phyloP scores from a whole-genome alignment of 2,888 invertebrate species.

The Pegoplata infirma region DNA sequence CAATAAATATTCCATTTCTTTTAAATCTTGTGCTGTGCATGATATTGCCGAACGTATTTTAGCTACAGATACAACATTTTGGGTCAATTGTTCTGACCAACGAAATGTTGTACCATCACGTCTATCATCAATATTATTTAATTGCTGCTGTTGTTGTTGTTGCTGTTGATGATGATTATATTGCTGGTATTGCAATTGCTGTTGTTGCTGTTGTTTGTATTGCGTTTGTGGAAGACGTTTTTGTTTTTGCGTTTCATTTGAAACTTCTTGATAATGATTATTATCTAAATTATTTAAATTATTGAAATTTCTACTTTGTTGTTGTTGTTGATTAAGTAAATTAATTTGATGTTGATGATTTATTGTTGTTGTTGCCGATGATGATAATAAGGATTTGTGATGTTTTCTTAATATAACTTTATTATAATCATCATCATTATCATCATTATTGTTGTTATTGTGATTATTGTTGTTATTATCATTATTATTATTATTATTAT shows the following conservation, averaged over 20 bases:
- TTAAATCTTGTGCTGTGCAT: conserved; percentile 70
- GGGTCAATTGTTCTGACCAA: conserved; percentile 72
- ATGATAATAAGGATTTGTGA: conserved; percentile 34
- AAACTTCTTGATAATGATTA: conserved; percentile 31
- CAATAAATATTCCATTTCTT: conserved; percentile 77
- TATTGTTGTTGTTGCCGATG: conserved; percentile 42
- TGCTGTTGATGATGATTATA: conserved; percentile 21
- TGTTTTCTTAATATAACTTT: conserved; percentile 53
- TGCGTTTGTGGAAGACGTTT: no score
- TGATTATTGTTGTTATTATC: background rate
- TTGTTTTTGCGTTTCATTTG: background rate
- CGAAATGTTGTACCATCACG: conserved; percentile 63
- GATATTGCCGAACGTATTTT: conserved; percentile 72
- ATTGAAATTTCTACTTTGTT: conserved; percentile 38
- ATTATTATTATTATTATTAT: conserved; percentile 5
- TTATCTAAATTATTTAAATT: conserved; percentile 39
- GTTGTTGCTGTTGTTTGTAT: conserved; percentile 1
- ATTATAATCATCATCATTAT: conserved; percentile 38
- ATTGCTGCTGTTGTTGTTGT: conserved; percentile 16
- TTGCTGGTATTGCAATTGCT: conserved; percentile 11
- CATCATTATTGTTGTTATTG: background rate
- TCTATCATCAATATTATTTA: conserved; percentile 32
- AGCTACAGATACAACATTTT: conserved; percentile 71
- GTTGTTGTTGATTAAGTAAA: conserved; percentile 38
- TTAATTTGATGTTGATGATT: conserved; percentile 52